phyloP scores from a whole-genome alignment of 2,797 vertebrate genomes.

The Sparidentex hasta region DNA sequence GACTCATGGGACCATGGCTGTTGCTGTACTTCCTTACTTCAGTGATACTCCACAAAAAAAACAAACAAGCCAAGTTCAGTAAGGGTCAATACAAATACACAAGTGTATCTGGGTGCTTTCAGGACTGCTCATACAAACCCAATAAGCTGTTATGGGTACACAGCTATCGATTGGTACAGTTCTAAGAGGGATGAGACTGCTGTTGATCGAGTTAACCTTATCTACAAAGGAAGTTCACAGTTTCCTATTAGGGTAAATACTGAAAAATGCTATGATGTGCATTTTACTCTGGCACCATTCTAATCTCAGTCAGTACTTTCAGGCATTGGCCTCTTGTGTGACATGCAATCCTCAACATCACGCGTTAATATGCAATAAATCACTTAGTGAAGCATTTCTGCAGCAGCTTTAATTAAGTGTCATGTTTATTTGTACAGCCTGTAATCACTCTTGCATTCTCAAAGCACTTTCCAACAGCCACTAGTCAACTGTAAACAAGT shows the following conservation, averaged over 20 bases:
- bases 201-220: not conserved
- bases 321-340: not conserved
- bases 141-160: not conserved
- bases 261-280: not conserved
- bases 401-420: not conserved
- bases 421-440: not conserved
- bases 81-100: not conserved
- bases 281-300: slow-evolving; percentile 18
- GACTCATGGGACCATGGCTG: slow-evolving; percentile 28
- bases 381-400: not conserved
- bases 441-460: not conserved
- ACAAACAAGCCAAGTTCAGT: not conserved
- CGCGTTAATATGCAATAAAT: slow-evolving; percentile 6
- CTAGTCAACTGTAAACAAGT: not conserved
- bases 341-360: slow-evolving; percentile 1
- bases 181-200: not conserved
- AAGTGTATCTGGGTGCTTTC: not conserved
- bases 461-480: not conserved
- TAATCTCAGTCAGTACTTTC: slow-evolving; percentile 11
- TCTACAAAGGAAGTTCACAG: slow-evolving; percentile 24
- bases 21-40: slow-evolving; percentile 21
- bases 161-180: not conserved
- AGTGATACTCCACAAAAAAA: not conserved
- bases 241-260: slow-evolving; percentile 2
- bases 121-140: slow-evolving; percentile 3